Evolutionary conservation across 2,888 invertebrate genomes (phyloP), one percentile per base, ranked within the genome.

Genomic region (Scelioninae gen. 1): DNA sequence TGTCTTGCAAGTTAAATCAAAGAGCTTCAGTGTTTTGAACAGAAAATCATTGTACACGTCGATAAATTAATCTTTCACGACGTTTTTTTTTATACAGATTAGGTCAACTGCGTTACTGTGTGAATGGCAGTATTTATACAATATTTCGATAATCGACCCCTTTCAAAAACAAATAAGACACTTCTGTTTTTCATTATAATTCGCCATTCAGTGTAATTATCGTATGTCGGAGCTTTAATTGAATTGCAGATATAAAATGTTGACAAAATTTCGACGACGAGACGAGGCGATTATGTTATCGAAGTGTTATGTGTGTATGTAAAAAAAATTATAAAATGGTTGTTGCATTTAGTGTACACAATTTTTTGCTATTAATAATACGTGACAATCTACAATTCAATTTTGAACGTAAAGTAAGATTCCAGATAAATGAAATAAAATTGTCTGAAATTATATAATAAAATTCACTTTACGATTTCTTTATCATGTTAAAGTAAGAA

Each of bases 31-130:
- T 91, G 89, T 89, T 83, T 83, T 84, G 85, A 89, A 91, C 90
- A 91, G 90, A 88, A 90, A 90, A 89, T 91, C 89, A 88, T 89
- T 91, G 90, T 91, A 87, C 74, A 86, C 79, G 83, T 80, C 60
- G 84, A 84, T 84, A 87, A 88, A 88, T 91, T 87, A 88, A 85
- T 86, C 88, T 83, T 88, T 86, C 88, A 75, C 89, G 87, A 82
- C 84, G 51, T 76, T 81, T 83, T 69, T 69, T 78, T 62, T 53
- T 84, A 71, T 53, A 15, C 29, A 65, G 78, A 76, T 86, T 83
- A 55, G 62, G 77, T 81, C 75, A 72, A 68, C 68, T 32, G 76
- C 75, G 72, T 84, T 51, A 79, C n/a, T n/a, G 81, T 47, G 76
- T 86, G 82, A 86, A 88, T 87, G 86, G 86, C 75, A 62, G 72